These are phyloP conservation scores for Sebastolobus altivelis DNA, from an alignment of 2,797 vertebrate species.

Conservation along the genomic window DNA sequence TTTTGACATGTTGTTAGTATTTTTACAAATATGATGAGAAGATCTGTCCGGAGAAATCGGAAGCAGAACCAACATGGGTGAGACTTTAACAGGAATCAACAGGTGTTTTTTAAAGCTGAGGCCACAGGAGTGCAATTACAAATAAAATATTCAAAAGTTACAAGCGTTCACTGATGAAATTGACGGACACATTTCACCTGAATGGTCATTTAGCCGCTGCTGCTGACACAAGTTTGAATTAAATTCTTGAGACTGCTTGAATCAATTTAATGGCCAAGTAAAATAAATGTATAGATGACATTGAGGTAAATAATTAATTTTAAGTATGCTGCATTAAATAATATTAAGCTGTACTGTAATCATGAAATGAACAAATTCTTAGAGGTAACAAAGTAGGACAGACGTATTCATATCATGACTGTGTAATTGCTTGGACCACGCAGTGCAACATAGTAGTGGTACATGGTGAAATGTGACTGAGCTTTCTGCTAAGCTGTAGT, in stretches of 20 bases:
- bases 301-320: not conserved
- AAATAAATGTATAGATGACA: not conserved
- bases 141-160: not conserved
- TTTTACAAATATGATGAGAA: slow-evolving; percentile 25
- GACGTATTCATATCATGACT: slow-evolving; percentile 31
- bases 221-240: not conserved
- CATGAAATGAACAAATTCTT: not conserved
- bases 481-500: slow-evolving; percentile 60
- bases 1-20: slow-evolving; percentile 61
- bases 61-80: not conserved
- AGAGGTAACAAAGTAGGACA: not conserved
- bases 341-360: not conserved
- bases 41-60: slow-evolving; percentile 1
- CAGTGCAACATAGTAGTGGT: slow-evolving; percentile 24
- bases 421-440: slow-evolving; percentile 61
- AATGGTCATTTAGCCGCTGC: not conserved
- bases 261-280: not conserved
- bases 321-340: not conserved
- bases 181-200: not conserved
- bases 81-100: slow-evolving; percentile 22
- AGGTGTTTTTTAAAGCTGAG: slow-evolving; percentile 31
- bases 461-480: slow-evolving; percentile 49
- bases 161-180: not conserved
- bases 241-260: not conserved
- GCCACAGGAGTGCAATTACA: not conserved